Evolutionary conservation across 2,113 vertebrate genomes (phyloP), one percentile per base, ranked within the genome.

Genomic region (Chaenogobius annularis): DNA sequence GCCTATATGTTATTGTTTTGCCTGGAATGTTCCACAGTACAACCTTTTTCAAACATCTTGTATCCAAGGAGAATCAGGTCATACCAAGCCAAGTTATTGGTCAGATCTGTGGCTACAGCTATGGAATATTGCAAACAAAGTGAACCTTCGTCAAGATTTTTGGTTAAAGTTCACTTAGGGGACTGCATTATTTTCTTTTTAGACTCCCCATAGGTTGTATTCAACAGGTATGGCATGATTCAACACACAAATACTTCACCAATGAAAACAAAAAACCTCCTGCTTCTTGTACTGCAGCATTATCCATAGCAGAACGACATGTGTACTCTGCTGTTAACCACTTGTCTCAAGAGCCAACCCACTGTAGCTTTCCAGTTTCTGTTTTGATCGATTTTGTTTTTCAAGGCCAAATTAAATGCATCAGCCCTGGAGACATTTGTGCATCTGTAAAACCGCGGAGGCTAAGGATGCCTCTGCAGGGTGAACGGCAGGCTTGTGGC

Each of bases 401-500:
- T 66, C 31, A 35, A 79, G 72, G 74, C 62, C 77, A 81, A 86
- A 88, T 83, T 78, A 87, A 83, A 88, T 73, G 31, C 52, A 73
- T 48, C 69, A 72, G 47, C 74, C 72, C 67, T 64, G 37, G 56
- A 80, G 74, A 84, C 68, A 72, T 68, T 76, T 74, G 40, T 66
- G 68, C 66, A 80, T 87, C 69, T 77, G 65, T 75, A 70, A 83
- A 86, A 75, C 68, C 20, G n/a, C 66, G 61, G 58, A 73, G 79
- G 74, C 77, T 73, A 74, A 47, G 69, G 76, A 70, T 77, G 74
- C 78, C 74, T 84, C 62, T 61, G 68, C 68, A 54, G 69, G 80
- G 71, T 87, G 84, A 86, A 79, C 65, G 54, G 50, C 80, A 84
- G 72, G 65, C 66, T 76, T 83, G 85, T 75, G 85, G 83, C 75